Base-by-base conservation (phyloP, 2,113 vertebrate species). In the Pterocles gutturalis region DNA sequence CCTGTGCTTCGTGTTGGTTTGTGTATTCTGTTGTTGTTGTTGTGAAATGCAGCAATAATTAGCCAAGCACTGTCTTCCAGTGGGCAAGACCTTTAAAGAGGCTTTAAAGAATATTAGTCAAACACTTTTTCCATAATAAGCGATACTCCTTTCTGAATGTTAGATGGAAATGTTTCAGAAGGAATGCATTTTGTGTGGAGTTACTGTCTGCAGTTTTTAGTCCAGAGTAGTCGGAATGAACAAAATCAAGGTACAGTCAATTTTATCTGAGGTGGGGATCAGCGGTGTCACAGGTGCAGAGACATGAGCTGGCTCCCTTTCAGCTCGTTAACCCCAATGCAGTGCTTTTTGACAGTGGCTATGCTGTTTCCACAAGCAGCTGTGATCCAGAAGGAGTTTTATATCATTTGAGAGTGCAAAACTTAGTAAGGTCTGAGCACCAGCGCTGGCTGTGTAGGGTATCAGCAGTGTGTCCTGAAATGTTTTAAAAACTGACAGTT, bases 1-100 rank as follows among this genome's bases (percentile, higher is more conserved):
- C 15, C 48, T 51, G 7, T 78, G 36, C 55, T 62, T 78, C 3
- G 0, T 65, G 34, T 38, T 76, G 25, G 17, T 69, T 73, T 72
- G 7, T n/a, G 31, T 51, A 31, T 67, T 78, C 64, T 88, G 33
- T 33, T 77, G 43, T 54, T n/a, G n/a, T 20, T 57, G 57, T 60
- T 95, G 64, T 84, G 67, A 93, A 89, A 66, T 55, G 26, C 53
- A 91, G 33, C 38, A 91, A 3, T 67, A 43, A 33, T 92, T 92
- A 64, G 53, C 14, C 19, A 72, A 61, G 10, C 57, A 58, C 11
- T 66, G 29, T 49, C 4, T 83, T 76, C 9, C 77, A n/a, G 31
- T 22, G 41, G 28, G 24, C 24, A 72, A 61, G 38, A 60, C 33
- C 18, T 65, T 87, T 67, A 78, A 85, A 41, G 0, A 51, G 5